phyloP scores from a whole-genome alignment of 2,888 invertebrate genomes.

The Aradus depressus region DNA sequence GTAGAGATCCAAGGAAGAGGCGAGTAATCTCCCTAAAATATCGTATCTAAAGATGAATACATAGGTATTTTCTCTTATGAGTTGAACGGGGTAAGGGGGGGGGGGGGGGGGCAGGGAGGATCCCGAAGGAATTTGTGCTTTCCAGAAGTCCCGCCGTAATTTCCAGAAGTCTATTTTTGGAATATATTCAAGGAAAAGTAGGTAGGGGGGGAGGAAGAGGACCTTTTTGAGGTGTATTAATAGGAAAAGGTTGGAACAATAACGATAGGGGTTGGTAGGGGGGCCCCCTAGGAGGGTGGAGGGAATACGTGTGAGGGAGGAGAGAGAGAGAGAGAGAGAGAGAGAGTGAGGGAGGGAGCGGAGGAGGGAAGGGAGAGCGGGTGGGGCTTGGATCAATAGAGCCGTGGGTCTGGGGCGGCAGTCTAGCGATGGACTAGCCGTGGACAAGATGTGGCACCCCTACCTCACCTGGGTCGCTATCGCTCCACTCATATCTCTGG shows the following conservation, averaged over 20 bases:
- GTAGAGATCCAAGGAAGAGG: too few species aligned
- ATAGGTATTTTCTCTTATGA: too few species aligned
- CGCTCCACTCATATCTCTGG: slow-evolving; percentile 18
- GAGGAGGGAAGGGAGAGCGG: slow-evolving; percentile 8
- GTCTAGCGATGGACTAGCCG: slow-evolving; percentile 17
- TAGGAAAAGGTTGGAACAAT: background rate
- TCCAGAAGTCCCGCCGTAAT: too few species aligned
- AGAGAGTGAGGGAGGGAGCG: slow-evolving; percentile 29
- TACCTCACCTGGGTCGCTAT: slow-evolving; percentile 19
- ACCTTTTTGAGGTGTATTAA: too few species aligned
- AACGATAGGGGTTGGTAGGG: background rate
- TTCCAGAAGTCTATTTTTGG: too few species aligned
- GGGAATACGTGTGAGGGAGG: background rate
- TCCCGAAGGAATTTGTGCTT: too few species aligned
- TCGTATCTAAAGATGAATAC: too few species aligned
- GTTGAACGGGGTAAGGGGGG: too few species aligned
- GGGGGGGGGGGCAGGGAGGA: too few species aligned
- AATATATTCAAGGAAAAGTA: too few species aligned
- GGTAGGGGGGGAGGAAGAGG: too few species aligned
- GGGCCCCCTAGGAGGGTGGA: background rate
- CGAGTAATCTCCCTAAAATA: too few species aligned
- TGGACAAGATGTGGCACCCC: slow-evolving; percentile 10
- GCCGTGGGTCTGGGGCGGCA: slow-evolving; percentile 5
- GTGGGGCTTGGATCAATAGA: slow-evolving; percentile 10
- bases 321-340: slow-evolving; percentile 27